Conservation (phyloP, 2,888 invertebrate species). For the Leistus spinibarbis region DNA sequence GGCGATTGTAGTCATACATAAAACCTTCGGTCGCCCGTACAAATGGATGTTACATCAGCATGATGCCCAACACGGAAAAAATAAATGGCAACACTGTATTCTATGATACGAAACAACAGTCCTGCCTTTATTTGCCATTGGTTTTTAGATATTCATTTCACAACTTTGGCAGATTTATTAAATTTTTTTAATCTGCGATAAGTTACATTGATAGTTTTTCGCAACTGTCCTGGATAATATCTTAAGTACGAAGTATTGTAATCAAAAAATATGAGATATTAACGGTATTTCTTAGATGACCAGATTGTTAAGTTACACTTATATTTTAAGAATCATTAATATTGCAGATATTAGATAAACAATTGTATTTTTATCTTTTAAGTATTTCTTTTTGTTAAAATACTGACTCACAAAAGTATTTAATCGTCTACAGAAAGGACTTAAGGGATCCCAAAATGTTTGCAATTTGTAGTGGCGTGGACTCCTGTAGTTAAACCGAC, state of each 20-base stretch:
- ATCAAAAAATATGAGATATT: no score
- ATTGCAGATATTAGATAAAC: background rate
- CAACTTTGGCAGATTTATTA: background rate
- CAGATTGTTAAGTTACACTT: no score
- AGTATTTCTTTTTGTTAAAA: background rate
- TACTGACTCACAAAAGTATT: background rate
- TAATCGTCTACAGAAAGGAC: background rate
- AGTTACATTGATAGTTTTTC: background rate
- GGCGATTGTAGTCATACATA: slow-evolving; percentile 4
- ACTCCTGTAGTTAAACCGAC: background rate
- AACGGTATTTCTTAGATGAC: no score
- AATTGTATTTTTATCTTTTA: background rate
- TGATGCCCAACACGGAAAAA: background rate
- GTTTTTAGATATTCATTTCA: background rate
- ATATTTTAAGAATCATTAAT: no score
- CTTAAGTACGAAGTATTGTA: no score
- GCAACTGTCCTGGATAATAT: no score
- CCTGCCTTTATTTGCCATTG: background rate
- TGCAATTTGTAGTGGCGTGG: slow-evolving; percentile 9
- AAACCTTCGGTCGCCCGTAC: background rate
- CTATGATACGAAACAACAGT: background rate
- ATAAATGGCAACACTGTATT: background rate
- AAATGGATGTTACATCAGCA: slow-evolving; percentile 10
- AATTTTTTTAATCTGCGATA: background rate
- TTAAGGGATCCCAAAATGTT: background rate